Evolutionary conservation across 35 echinoderm and acorn worm species (phyloP).

Genomic region (Anneissia japonica): DNA sequence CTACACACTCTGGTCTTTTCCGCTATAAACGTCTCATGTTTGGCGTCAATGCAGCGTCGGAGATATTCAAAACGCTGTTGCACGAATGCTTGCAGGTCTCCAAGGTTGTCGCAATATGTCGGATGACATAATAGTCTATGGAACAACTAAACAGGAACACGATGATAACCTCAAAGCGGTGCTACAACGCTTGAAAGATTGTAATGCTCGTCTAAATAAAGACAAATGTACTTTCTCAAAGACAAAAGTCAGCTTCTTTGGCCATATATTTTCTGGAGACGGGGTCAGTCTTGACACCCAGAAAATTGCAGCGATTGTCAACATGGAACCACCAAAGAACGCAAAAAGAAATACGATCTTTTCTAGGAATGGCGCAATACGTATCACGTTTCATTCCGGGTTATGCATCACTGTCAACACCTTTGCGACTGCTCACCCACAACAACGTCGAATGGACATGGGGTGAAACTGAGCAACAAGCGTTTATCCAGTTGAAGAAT

Average conservation of each 20-base stretch:
- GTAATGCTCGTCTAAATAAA: constrained; percentile 37
- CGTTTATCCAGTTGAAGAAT: constrained; percentile 29
- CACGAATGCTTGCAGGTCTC: constrained; percentile 44
- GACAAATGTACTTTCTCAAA: constrained; percentile 47
- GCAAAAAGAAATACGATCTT: constrained; percentile 23
- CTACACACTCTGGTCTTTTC: constrained; percentile 24
- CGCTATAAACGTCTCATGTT: constrained; percentile 57
- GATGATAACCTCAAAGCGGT: constrained; percentile 40
- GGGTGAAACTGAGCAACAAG: not conserved
- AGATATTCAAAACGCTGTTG: constrained; percentile 50
- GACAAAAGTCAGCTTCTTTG: constrained; percentile 49
- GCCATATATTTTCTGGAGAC: constrained; percentile 37
- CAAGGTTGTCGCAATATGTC: constrained; percentile 46
- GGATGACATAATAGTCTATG: constrained; percentile 73
- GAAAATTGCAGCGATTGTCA: constrained; percentile 8
- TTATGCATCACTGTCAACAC: constrained; percentile 32
- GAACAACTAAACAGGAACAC: constrained; percentile 9
- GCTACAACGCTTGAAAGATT: constrained; percentile 32
- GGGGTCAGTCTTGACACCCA: constrained; percentile 27
- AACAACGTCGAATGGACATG: constrained; percentile 39
- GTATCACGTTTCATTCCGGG: no score
- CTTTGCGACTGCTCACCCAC: constrained; percentile 29
- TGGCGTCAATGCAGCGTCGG: constrained; percentile 56
- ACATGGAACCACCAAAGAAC: constrained; percentile 20
- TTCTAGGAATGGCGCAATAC: constrained; percentile 44